These are phyloP conservation scores for Erpobdella octoculata DNA, from an alignment of 2,888 invertebrate species.

Conservation along the genomic window DNA sequence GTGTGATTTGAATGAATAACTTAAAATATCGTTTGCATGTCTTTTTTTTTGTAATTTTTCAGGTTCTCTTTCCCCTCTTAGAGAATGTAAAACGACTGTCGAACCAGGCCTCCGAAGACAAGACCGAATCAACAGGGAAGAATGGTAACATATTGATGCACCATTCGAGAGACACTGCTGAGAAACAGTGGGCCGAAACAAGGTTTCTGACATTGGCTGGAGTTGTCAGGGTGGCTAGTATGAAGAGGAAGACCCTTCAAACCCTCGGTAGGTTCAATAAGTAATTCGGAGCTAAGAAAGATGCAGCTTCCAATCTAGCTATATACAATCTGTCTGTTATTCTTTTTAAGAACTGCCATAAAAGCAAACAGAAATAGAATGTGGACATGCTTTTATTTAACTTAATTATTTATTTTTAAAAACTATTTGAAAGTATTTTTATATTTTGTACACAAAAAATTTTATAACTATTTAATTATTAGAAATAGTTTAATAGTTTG, in stretches of 20 bases:
- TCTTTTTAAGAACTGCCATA: too few relatives aligned
- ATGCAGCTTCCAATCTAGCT: too few relatives aligned
- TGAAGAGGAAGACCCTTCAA: slow-evolving; percentile 71
- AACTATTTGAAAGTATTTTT: too few relatives aligned
- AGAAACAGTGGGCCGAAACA: slow-evolving; percentile 98
- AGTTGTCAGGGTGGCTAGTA: slow-evolving; percentile 85
- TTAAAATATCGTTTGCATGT: neutral
- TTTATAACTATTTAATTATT: too few relatives aligned
- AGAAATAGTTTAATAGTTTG: too few relatives aligned
- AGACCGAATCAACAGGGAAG: slow-evolving; percentile 54
- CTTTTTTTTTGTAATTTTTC: slow-evolving; percentile 5
- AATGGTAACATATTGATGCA: slow-evolving; percentile 85
- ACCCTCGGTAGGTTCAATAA: slow-evolving; percentile 44
- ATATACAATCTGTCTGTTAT: too few relatives aligned
- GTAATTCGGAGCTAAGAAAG: too few relatives aligned
- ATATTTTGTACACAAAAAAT: too few relatives aligned
- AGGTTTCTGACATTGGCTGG: slow-evolving; percentile 66
- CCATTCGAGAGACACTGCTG: slow-evolving; percentile 94
- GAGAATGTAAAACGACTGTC: slow-evolving; percentile 72
- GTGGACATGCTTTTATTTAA: too few relatives aligned
- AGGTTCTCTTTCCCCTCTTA: slow-evolving; percentile 83
- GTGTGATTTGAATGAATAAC: too few relatives aligned
- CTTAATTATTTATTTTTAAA: too few relatives aligned
- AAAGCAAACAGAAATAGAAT: too few relatives aligned
- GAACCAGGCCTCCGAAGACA: slow-evolving; percentile 54